phyloP scores from a whole-genome alignment of 2,888 invertebrate genomes.

The Smittia sp. region DNA sequence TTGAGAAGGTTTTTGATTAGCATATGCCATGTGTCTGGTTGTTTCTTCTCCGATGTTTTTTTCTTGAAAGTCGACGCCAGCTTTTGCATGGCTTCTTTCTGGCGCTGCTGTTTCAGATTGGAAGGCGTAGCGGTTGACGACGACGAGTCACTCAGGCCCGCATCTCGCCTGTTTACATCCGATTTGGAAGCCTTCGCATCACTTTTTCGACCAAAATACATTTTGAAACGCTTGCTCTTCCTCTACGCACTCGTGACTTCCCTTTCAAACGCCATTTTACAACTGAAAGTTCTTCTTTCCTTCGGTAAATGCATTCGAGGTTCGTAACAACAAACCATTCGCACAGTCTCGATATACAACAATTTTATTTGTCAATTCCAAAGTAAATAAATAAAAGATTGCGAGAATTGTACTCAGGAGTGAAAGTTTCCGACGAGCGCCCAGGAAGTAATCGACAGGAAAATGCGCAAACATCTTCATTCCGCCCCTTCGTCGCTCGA shows the following conservation, averaged over 20 bases:
- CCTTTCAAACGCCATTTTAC: slow-evolving; percentile 35
- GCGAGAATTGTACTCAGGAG: neutral
- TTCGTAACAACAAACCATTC: neutral
- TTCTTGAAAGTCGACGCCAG: slow-evolving; percentile 54
- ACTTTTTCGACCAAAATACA: slow-evolving; percentile 24
- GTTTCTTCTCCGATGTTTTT: slow-evolving; percentile 53
- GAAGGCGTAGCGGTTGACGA: neutral
- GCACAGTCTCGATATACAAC: neutral
- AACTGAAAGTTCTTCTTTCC: slow-evolving; percentile 9
- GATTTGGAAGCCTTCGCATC: neutral
- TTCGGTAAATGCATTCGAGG: neutral
- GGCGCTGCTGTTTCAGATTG: slow-evolving; percentile 23
- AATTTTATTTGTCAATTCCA: slow-evolving; percentile 20
- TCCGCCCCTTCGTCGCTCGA: too few species aligned
- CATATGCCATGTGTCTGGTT: slow-evolving; percentile 55
- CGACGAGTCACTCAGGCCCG: slow-evolving; percentile 20
- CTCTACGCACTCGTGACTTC: neutral
- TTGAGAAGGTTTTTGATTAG: slow-evolving; percentile 59
- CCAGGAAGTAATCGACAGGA: neutral
- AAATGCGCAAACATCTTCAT: neutral
- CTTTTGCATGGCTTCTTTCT: slow-evolving; percentile 50
- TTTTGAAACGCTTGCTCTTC: slow-evolving; percentile 4
- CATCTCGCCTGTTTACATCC: neutral
- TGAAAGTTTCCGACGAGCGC: neutral
- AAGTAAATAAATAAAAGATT: slow-evolving; percentile 20